Base-by-base conservation (phyloP, 2,888 invertebrate genomes). In the Mylabris sibirica region DNA sequence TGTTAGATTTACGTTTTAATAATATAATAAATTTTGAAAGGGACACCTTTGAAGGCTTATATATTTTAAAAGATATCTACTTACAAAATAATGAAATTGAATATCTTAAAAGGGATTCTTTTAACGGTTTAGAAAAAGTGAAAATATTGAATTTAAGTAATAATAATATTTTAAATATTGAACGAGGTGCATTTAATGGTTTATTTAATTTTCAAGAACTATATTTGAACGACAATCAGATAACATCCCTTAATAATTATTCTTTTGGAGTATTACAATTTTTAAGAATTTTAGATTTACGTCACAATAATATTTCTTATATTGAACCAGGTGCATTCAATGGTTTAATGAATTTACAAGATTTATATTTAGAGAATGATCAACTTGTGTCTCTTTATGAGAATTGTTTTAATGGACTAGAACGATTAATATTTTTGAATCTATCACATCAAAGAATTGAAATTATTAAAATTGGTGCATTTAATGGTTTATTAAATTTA, bases 311-410 rank as follows among this genome's bases (percentile, higher is more conserved):
- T 20, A 17, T 49, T 1, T 49, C 20, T 6, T 2, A 0, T 49
- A 49, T 49, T 4, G 9, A 49, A 9, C 8, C 8, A 2, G 20
- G 9, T 17, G 20, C 20, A 17, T 49, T 49, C 20, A 17, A 49
- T 20, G 11, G 20, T 49, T 49, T 49, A 9, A 1, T 20, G 20
- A 59, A 38, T 17, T 38, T 67, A 35, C 41, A 35, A 8, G 34
- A 62, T 24, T 26, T 66, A 38, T 57, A 63, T 38, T 1, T 67
- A 12, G 63, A 63, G 8, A 24, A 63, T n/a, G 63, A 67, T 63
- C 59, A 59, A 5, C 41, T 67, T 11, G 20, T 30, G 14, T 26
- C 20, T 22, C 41, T 67, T 11, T 20, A 34, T 2, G 17, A 12
- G 3, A 17, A 59, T 59, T 35, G 17, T 22, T 67, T 67, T 44